A percentile compares a stretch with the other conserved stretches of the same genome.
Evolutionary conservation across 2,113 vertebrate species (phyloP).

Genomic region (Elanus axillaris): DNA sequence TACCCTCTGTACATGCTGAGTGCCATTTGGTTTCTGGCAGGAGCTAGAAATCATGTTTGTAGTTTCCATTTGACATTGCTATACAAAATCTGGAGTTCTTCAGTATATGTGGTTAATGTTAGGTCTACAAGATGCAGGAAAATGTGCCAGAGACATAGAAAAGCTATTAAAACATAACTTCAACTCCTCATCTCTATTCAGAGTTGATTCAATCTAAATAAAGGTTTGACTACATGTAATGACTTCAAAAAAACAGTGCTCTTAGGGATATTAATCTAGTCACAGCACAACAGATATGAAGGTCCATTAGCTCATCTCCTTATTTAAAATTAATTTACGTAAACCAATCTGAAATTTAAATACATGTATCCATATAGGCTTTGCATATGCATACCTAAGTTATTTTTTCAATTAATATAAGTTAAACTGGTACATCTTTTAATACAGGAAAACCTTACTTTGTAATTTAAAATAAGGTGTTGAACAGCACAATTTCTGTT

Average conservation of each 20-base stretch:
- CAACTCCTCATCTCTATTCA: neutral
- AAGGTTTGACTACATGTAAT: neutral
- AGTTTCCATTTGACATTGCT: neutral
- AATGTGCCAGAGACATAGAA: neutral
- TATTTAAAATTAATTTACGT: neutral
- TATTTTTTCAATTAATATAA: neutral
- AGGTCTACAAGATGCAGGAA: neutral
- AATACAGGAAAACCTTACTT: neutral
- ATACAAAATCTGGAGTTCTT: neutral
- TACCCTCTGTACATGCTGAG: neutral
- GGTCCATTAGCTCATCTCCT: neutral
- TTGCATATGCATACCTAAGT: neutral
- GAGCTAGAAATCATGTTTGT: neutral
- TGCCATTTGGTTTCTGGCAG: neutral
- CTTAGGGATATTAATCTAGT: neutral
- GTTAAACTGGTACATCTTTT: neutral
- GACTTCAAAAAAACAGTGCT: neutral
- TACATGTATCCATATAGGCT: neutral
- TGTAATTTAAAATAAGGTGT: neutral
- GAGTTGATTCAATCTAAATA: neutral
- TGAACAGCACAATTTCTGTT: neutral
- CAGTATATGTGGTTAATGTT: neutral
- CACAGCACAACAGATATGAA: neutral
- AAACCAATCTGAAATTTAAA: neutral
- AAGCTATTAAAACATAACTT: neutral